Base-by-base conservation (phyloP, 1,140 invertebrate genomes). In the silkworm (Bombyx mori) region DNA sequence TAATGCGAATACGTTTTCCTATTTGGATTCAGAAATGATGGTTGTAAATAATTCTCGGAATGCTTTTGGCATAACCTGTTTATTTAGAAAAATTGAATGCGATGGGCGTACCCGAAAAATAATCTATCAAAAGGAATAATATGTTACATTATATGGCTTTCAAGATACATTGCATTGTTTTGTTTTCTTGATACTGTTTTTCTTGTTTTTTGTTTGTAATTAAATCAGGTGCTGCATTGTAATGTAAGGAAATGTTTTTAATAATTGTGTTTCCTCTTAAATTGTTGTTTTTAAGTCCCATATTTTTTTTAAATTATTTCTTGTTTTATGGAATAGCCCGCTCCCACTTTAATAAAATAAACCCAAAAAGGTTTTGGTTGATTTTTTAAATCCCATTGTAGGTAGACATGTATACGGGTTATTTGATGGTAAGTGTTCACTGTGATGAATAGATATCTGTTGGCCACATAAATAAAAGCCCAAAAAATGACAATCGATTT, bases 81-180 rank as follows among this genome's bases (percentile, higher is more conserved):
- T 70, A 67, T 67, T 67, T 54, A 56, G 56, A 48, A 54, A 67
- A 67, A 70, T 67, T 70, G 65, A 67, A 67, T 56, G 62, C 61
- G 58, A 62, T 63, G 61, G 61, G 64, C 58, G 68, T 57, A 10
- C 54, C 64, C 56, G 49, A 50, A 35, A 70, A 70, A 70, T 70
- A 70, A 70, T 70, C 65, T 70, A 70, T 70, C 65, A 18, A 70
- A 67, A 61, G 55, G 57, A 70, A 70, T 35, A 35, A 35, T 67
- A 65, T 63, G 65, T 70, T 67, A 67, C 68, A 60, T 71, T 66
- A 66, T 58, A 65, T 61, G 62, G 60, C 45, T 47, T 63, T 42
- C 58, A 50, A 59, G 68, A 71, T 69, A 66, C 67, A 69, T 69
- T 65, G 62, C 57, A 60, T 54, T 61, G 61, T 69, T 57, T 72